A percentile compares a stretch with the other conserved stretches of the same genome.
These are phyloP conservation scores for Drosophila setosimentum DNA, from an alignment of 2,888 invertebrate species.

Conservation along the genomic window DNA sequence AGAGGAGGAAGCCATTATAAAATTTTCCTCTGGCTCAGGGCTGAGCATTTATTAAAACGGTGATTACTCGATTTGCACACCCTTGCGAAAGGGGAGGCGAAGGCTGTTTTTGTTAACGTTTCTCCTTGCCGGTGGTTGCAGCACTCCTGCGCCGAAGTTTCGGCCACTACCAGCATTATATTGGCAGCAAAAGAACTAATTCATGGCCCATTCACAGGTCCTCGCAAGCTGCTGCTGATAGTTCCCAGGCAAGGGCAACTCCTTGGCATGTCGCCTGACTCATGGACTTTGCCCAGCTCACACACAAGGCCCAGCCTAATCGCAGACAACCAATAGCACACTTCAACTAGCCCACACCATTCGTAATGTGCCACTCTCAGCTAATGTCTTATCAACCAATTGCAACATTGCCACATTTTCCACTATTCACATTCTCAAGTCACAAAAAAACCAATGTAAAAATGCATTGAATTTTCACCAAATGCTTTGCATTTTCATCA, in stretches of 20 bases:
- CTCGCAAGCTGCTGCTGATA: conserved; percentile 17
- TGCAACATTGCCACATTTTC: conserved; percentile 6
- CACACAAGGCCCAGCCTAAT: conserved; percentile 12
- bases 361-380: conserved; percentile 15
- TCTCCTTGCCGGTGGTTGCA: conserved; percentile 35
- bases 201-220: conserved; percentile 41
- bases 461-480: not conserved
- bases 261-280: conserved; percentile 13
- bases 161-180: conserved; percentile 20
- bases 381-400: conserved; percentile 19
- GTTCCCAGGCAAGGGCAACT: conserved; percentile 18
- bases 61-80: conserved; percentile 68
- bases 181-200: conserved; percentile 51
- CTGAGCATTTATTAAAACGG: conserved; percentile 64
- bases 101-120: conserved; percentile 14
- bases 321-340: not conserved
- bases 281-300: conserved; percentile 7
- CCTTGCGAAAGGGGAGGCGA: conserved; percentile 26
- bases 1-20: conserved; percentile 73
- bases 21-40: conserved; percentile 39
- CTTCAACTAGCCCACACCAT: conserved; percentile 20
- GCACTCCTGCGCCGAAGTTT: conserved; percentile 16
- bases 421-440: not conserved
- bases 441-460: not conserved
- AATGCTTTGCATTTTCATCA: not conserved